Conservation (phyloP, 2,888 invertebrate genomes). For the Amphipyra berbera region DNA sequence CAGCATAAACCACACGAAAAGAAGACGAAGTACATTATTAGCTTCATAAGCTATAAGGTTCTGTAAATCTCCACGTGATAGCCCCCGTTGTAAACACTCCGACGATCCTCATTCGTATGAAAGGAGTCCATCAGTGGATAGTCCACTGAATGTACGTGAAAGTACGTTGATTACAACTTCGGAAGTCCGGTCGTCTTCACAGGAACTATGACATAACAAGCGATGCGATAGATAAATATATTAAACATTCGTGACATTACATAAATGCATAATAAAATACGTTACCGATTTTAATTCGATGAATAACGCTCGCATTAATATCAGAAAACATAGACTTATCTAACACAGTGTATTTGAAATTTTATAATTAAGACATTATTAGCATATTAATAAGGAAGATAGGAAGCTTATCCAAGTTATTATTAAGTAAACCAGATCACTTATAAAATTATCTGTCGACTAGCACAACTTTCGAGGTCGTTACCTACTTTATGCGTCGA, state of each 20-base stretch:
- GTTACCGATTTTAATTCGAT: slow-evolving; percentile 3
- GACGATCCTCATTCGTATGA: too few species aligned
- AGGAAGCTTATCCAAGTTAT: slow-evolving; percentile 5
- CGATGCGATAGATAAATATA: background rate
- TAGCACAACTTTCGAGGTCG: slow-evolving; percentile 32
- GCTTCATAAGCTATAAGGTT: too few species aligned
- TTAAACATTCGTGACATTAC: slow-evolving; percentile 6
- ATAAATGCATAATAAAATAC: slow-evolving; percentile 1
- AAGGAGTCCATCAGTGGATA: too few species aligned
- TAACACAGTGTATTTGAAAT: slow-evolving; percentile 18
- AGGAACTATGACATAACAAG: slow-evolving; percentile 21
- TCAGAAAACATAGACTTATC: slow-evolving; percentile 7
- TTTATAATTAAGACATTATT: too few species aligned
- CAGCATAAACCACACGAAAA: too few species aligned
- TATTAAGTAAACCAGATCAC: slow-evolving; percentile 35
- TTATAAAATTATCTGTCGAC: slow-evolving; percentile 6
- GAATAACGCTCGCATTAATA: slow-evolving; percentile 1
- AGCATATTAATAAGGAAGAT: slow-evolving; percentile 3
- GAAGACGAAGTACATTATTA: too few species aligned
- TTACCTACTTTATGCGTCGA: slow-evolving; percentile 11
- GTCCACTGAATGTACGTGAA: too few species aligned
- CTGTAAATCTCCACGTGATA: too few species aligned
- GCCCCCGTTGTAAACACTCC: too few species aligned
- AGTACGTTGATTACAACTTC: too few species aligned
- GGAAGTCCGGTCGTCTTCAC: background rate